A percentile compares a stretch with the other conserved stretches of the same genome.
Evolutionary conservation across 2,113 vertebrate genomes (phyloP).

Genomic region (Laticauda colubrina): DNA sequence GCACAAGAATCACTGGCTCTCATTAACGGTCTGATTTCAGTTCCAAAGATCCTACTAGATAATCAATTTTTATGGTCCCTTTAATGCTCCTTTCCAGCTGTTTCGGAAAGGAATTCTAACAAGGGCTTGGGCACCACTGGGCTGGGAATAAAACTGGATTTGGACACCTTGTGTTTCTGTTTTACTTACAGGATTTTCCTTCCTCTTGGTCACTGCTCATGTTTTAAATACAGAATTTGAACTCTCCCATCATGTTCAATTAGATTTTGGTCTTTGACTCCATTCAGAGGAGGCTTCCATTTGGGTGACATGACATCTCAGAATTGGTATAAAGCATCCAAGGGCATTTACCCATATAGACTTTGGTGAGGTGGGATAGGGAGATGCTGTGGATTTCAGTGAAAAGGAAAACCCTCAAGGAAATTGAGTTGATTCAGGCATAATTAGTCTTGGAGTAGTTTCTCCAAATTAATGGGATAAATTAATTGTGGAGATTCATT

Average conservation of each 20-base stretch:
- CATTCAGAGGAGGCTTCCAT: neutral
- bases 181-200: neutral
- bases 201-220: neutral
- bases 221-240: neutral
- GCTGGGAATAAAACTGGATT: neutral
- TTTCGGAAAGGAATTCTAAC: neutral
- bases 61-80: slow-evolving; percentile 52
- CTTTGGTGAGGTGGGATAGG: neutral
- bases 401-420: neutral
- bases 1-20: slow-evolving; percentile 56
- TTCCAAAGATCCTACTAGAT: slow-evolving; percentile 22
- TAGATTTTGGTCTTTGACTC: neutral
- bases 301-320: too few species aligned
- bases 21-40: slow-evolving; percentile 65
- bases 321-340: neutral
- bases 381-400: neutral
- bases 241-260: neutral
- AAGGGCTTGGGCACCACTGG: neutral
- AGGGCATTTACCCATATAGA: neutral
- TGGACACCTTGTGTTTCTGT: neutral
- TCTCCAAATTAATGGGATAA: neutral
- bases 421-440: neutral
- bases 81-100: slow-evolving; percentile 57
- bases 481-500: neutral
- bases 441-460: neutral